These are phyloP conservation scores for Ormyrus nitidulus DNA, from an alignment of 2,888 invertebrate species.

Conservation along the genomic window DNA sequence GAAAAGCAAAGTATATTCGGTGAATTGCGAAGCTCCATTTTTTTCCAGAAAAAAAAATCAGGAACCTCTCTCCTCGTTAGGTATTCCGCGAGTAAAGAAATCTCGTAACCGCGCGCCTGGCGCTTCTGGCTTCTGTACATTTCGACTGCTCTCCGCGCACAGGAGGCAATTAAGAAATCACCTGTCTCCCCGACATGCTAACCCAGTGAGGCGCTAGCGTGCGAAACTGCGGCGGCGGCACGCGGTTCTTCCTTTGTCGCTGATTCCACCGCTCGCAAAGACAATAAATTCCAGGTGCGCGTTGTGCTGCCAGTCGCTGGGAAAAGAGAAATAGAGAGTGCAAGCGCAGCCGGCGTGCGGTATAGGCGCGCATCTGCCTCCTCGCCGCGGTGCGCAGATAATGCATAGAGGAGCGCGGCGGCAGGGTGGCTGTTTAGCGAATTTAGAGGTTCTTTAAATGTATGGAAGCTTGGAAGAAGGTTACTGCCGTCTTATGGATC, in stretches of 20 bases:
- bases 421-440: too few relatives aligned
- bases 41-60: too few relatives aligned
- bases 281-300: constrained; percentile 47
- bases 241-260: constrained; percentile 19
- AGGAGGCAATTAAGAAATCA: constrained; percentile 43
- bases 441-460: too few relatives aligned
- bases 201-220: constrained; percentile 45
- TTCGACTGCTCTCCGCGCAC: neutral
- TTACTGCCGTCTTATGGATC: too few relatives aligned
- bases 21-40: too few relatives aligned
- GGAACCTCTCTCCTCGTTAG: constrained; percentile 7
- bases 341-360: neutral
- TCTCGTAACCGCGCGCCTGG: constrained; percentile 9
- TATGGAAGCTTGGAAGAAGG: too few relatives aligned
- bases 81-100: constrained; percentile 19
- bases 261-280: constrained; percentile 37
- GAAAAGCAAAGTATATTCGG: neutral
- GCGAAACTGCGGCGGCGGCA: constrained; percentile 8
- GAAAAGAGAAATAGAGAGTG: constrained; percentile 4
- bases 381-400: neutral
- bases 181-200: constrained; percentile 20
- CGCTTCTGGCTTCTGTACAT: neutral
- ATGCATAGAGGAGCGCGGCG: neutral
- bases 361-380: neutral
- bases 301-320: neutral